A percentile compares a stretch with the other conserved stretches of the same genome.
Evolutionary conservation across 2,113 vertebrate species (phyloP).

Genomic region (Donacobius atricapilla): DNA sequence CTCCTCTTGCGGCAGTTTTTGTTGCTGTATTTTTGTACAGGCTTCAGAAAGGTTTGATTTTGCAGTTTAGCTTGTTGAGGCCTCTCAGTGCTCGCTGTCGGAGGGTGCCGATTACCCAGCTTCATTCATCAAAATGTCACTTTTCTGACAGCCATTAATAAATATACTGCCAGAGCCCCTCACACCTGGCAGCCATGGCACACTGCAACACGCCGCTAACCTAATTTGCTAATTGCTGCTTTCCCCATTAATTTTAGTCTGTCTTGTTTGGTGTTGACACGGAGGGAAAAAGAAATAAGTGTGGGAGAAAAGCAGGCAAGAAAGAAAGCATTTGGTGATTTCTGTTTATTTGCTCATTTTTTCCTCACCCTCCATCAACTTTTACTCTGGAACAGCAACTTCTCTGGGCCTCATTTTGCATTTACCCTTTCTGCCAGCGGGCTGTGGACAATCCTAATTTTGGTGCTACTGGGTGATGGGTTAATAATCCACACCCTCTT

Average conservation of each 20-base stretch:
- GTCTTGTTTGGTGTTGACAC: slow-evolving; percentile 90
- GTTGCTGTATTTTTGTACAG: slow-evolving; percentile 42
- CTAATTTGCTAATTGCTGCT: slow-evolving; percentile 99
- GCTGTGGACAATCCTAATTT: neutral
- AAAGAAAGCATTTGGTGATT: slow-evolving; percentile 58
- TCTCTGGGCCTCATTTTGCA: neutral
- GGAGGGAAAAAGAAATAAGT: slow-evolving; percentile 72
- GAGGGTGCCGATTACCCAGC: slow-evolving; percentile 96
- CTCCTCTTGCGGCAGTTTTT: neutral
- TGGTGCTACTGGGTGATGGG: neutral
- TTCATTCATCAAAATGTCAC: slow-evolving; percentile 99
- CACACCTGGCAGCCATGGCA: slow-evolving; percentile 93
- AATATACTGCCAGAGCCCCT: slow-evolving; percentile 97
- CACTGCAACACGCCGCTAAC: slow-evolving; percentile 88
- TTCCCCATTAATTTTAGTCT: slow-evolving; percentile 95
- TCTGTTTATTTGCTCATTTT: neutral
- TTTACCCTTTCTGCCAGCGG: neutral
- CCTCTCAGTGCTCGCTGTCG: slow-evolving; percentile 93
- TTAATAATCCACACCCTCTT: neutral
- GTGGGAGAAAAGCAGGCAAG: slow-evolving; percentile 59
- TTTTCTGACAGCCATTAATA: slow-evolving; percentile 99
- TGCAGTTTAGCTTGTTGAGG: slow-evolving; percentile 89
- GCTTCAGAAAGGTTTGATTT: slow-evolving; percentile 75
- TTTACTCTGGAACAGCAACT: slow-evolving; percentile 15
- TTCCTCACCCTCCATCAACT: neutral